Percentiles rank a stretch among this genome's conserved stretches.
Conservation (phyloP, 92 coral and sea anemone species). For the Actinostola sp. region DNA sequence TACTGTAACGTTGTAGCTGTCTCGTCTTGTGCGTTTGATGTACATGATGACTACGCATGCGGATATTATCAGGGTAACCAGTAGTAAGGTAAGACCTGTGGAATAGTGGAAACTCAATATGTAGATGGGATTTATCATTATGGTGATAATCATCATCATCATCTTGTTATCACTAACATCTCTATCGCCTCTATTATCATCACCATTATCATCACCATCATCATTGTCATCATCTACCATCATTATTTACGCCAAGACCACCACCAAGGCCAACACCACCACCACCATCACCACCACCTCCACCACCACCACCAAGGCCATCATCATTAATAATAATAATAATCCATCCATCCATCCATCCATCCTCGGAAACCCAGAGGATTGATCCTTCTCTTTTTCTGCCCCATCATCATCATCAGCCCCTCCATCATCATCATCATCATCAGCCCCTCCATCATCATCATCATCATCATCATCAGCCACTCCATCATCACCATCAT, state of each 20-base stretch:
- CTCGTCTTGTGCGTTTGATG: slow-evolving; percentile 54
- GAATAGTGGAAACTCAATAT: not conserved
- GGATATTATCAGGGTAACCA: slow-evolving; percentile 59
- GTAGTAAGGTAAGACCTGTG: slow-evolving; percentile 68
- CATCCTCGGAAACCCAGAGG: too few relatives aligned
- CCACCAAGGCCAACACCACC: not conserved
- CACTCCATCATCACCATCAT: not conserved
- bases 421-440: not conserved
- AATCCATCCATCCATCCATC: too few relatives aligned
- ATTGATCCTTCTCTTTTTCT: too few relatives aligned
- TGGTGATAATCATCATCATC: not conserved
- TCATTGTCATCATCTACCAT: too few relatives aligned
- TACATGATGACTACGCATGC: slow-evolving; percentile 60
- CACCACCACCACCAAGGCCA: too few relatives aligned
- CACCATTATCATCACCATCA: not conserved
- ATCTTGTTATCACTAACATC: not conserved
- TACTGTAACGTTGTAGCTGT: slow-evolving; percentile 45
- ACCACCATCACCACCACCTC: not conserved
- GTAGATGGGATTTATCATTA: not conserved
- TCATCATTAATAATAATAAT: too few relatives aligned
- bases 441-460: too few relatives aligned
- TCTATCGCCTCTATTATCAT: not conserved
- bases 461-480: not conserved
- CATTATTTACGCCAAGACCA: too few relatives aligned
- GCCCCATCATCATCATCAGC: not conserved